These are phyloP conservation scores for Taeniopygia guttata DNA, from an alignment of 2,797 vertebrate species.

Conservation along the genomic window DNA sequence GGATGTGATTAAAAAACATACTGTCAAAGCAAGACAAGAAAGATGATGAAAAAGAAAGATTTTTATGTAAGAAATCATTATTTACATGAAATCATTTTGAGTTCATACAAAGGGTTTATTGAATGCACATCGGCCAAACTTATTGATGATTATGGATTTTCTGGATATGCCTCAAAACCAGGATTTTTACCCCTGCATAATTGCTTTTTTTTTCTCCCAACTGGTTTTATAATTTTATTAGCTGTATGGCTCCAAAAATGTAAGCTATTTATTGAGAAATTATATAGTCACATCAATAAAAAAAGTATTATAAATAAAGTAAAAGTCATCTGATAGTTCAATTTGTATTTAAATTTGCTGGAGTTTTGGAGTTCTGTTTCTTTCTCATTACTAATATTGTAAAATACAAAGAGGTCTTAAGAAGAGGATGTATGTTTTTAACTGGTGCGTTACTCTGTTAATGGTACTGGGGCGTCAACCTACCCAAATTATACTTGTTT, in stretches of 20 bases:
- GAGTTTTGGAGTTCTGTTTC: not conserved
- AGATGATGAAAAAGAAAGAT: conserved; percentile 37
- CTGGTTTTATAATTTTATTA: conserved; percentile 12
- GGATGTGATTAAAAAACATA: conserved; percentile 42
- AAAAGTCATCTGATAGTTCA: not conserved
- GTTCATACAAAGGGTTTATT: conserved; percentile 44
- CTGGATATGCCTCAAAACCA: conserved; percentile 42
- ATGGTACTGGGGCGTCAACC: not conserved
- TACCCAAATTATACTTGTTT: not conserved
- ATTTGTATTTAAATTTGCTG: not conserved
- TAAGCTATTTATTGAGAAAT: conserved; percentile 15
- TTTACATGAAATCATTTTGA: conserved; percentile 37
- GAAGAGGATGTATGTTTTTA: not conserved
- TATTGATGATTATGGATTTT: conserved; percentile 58
- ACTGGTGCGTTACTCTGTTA: not conserved
- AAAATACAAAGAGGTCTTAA: not conserved
- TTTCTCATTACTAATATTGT: not conserved
- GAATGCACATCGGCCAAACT: not conserved
- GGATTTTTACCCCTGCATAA: conserved; percentile 6
- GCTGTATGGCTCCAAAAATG: not conserved
- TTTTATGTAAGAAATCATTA: conserved; percentile 35
- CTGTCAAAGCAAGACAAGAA: conserved; percentile 27
- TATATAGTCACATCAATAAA: not conserved
- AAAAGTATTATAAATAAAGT: not conserved
- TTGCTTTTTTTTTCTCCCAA: not conserved